A percentile compares a stretch with the other conserved stretches of the same genome.
phyloP scores from a whole-genome alignment of 2,888 invertebrate genomes.

The Glyphotaelius pellucidus region DNA sequence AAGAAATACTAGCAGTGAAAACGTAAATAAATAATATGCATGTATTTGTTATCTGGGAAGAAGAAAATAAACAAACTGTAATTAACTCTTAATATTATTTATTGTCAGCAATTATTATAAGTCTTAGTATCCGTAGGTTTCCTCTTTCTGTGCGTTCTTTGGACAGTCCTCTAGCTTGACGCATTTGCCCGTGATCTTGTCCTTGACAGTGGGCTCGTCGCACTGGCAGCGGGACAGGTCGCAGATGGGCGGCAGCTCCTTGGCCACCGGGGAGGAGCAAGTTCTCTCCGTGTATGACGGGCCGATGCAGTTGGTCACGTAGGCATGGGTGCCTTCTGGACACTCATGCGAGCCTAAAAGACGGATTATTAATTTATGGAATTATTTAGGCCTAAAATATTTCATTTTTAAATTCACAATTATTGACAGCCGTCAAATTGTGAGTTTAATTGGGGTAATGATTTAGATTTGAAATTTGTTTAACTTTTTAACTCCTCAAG shows the following conservation, averaged over 20 bases:
- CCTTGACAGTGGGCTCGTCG: constrained; percentile 50
- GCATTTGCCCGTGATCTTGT: constrained; percentile 48
- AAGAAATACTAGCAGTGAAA: background rate
- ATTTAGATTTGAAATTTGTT: too few relatives aligned
- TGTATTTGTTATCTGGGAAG: background rate
- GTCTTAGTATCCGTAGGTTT: background rate
- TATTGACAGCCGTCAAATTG: too few relatives aligned
- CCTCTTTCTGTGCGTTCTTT: background rate
- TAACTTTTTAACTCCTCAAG: too few relatives aligned
- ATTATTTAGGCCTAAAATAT: background rate
- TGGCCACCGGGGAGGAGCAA: constrained; percentile 41
- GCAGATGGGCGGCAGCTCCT: constrained; percentile 44
- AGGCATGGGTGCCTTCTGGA: constrained; percentile 57
- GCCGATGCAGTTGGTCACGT: constrained; percentile 20
- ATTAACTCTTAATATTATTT: background rate
- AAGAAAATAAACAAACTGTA: background rate
- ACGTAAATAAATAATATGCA: background rate
- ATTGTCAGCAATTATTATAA: background rate
- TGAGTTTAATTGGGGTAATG: too few relatives aligned
- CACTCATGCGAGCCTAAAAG: constrained; percentile 39
- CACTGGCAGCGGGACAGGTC: constrained; percentile 57
- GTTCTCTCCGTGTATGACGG: constrained; percentile 44
- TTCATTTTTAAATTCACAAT: background rate
- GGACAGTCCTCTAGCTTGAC: constrained; percentile 50
- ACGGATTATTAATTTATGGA: background rate